Conservation (phyloP, 2,797 vertebrate species). For the Dryobates pubescens region DNA sequence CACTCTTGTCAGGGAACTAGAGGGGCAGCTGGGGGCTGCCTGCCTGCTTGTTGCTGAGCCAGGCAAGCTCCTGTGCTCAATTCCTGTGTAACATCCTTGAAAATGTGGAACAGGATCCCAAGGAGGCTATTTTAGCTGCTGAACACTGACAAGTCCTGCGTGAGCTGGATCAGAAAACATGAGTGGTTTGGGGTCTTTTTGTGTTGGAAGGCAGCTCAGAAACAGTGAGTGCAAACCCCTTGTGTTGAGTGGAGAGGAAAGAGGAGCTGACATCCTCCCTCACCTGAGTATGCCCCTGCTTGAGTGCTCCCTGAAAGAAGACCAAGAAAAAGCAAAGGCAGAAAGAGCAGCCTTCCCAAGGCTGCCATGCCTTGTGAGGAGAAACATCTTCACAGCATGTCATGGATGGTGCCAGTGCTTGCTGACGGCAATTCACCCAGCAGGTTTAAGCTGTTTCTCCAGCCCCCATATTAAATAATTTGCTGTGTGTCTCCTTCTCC, state of each 20-base stretch:
- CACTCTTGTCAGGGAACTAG: neutral
- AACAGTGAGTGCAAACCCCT: neutral
- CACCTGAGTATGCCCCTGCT: fast-evolving
- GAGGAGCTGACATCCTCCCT: neutral
- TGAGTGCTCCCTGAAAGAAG: neutral
- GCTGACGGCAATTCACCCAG: neutral
- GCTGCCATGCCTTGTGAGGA: neutral
- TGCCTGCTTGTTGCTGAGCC: neutral
- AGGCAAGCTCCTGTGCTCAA: fast-evolving
- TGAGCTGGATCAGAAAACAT: neutral
- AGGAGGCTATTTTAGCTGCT: neutral
- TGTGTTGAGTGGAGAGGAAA: fast-evolving
- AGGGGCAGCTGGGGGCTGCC: too few species aligned
- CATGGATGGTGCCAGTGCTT: neutral
- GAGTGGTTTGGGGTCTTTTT: neutral
- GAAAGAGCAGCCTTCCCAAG: neutral
- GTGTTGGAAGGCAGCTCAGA: neutral
- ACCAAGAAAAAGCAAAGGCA: neutral
- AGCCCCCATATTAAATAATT: neutral
- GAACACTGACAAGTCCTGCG: neutral
- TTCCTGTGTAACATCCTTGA: neutral
- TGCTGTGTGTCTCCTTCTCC: neutral
- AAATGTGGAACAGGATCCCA: fast-evolving
- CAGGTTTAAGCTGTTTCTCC: neutral
- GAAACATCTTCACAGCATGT: neutral